Conservation (phyloP, 2,888 invertebrate species). For the Escarpia spicata region DNA sequence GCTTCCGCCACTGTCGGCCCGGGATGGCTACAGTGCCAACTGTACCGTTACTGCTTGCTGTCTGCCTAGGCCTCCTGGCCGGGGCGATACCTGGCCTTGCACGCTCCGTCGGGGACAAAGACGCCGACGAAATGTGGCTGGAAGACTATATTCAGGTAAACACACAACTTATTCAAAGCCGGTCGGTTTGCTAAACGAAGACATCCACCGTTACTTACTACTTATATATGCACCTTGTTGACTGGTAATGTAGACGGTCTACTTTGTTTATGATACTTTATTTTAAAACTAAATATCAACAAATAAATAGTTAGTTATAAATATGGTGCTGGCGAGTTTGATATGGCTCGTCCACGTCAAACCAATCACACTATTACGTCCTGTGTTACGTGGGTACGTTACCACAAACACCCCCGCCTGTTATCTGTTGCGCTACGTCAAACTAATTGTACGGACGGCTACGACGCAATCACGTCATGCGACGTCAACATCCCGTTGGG, state of each 20-base stretch:
- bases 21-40: neutral
- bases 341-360: too few relatives aligned
- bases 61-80: neutral
- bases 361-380: too few relatives aligned
- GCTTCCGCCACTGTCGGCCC: neutral
- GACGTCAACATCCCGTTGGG: too few relatives aligned
- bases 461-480: too few relatives aligned
- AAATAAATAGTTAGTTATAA: too few relatives aligned
- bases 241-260: neutral
- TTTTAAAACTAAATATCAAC: too few relatives aligned
- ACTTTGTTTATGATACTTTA: too few relatives aligned
- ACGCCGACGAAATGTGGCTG: neutral
- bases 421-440: too few relatives aligned
- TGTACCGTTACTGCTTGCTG: neutral
- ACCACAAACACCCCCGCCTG: too few relatives aligned
- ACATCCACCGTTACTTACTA: neutral
- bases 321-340: too few relatives aligned
- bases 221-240: neutral
- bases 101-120: neutral
- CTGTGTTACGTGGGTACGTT: too few relatives aligned
- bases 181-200: neutral
- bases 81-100: neutral
- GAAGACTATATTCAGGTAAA: neutral
- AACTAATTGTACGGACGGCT: too few relatives aligned
- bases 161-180: neutral